These are phyloP conservation scores for Drosophila picticornis DNA, from an alignment of 2,888 invertebrate species.

Conservation along the genomic window DNA sequence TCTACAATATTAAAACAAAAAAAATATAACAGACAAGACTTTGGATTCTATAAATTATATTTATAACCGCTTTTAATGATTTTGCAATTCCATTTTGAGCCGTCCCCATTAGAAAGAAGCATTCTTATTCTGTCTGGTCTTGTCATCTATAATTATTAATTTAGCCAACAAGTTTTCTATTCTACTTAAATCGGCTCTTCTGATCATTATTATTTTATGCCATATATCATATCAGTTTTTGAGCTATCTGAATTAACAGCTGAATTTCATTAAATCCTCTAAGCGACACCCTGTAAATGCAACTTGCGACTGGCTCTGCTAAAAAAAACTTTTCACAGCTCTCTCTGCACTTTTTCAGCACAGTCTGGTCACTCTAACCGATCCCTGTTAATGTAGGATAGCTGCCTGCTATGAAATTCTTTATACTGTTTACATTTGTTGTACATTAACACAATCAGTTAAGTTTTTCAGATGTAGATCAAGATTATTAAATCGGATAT, in stretches of 20 bases:
- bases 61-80: background rate
- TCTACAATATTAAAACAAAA: background rate
- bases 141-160: background rate
- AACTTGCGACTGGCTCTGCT: background rate
- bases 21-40: no score
- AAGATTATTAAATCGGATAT: background rate
- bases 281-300: background rate
- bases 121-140: background rate
- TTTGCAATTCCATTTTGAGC: background rate
- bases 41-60: background rate
- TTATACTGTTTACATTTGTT: background rate
- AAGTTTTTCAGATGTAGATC: background rate
- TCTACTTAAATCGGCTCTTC: background rate
- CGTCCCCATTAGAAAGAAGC: background rate
- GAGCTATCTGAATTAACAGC: background rate
- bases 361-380: background rate
- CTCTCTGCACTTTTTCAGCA: background rate
- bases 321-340: background rate
- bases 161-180: background rate
- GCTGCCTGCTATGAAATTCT: background rate
- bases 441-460: background rate
- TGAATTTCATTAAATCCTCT: background rate
- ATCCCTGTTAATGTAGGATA: background rate
- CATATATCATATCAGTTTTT: fast-evolving
- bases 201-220: background rate